Conservation (phyloP, 2,888 invertebrate species). For the Helicoverpa assulta region DNA sequence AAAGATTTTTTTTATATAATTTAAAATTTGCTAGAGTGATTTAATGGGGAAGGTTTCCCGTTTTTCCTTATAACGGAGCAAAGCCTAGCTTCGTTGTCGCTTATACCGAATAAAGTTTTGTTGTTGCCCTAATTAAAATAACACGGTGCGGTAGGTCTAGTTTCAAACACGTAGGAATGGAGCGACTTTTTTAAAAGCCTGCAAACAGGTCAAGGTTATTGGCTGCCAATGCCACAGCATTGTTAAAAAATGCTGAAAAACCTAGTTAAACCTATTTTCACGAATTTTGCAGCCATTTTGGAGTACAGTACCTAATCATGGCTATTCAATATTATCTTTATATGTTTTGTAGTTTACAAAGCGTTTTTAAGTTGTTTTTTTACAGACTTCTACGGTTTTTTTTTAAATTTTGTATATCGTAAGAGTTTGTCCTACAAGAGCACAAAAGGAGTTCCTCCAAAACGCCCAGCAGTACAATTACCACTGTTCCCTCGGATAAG, state of each 20-base stretch:
- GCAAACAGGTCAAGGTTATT: conserved; percentile 22
- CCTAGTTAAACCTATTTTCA: background rate
- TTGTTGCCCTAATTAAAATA: background rate
- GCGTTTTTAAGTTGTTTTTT: too few species aligned
- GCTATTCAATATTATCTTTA: too few species aligned
- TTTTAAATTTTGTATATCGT: too few species aligned
- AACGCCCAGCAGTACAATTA: conserved; percentile 1
- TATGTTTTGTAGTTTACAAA: too few species aligned
- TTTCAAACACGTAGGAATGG: background rate
- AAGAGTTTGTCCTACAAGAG: too few species aligned
- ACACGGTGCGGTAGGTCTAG: background rate
- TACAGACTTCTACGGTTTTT: too few species aligned
- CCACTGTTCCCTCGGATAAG: conserved; percentile 2
- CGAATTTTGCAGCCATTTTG: background rate
- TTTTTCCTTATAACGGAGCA: too few species aligned
- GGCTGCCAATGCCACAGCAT: conserved; percentile 10
- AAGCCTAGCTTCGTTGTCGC: too few species aligned
- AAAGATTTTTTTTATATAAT: too few species aligned
- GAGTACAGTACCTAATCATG: too few species aligned
- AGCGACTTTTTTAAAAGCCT: background rate
- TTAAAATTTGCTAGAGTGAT: too few species aligned
- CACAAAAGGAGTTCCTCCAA: background rate
- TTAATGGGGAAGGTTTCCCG: too few species aligned
- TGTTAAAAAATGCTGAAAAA: background rate
- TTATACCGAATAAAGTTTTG: background rate